Conservation (phyloP, 2,797 vertebrate genomes). For the Clamator glandarius region DNA sequence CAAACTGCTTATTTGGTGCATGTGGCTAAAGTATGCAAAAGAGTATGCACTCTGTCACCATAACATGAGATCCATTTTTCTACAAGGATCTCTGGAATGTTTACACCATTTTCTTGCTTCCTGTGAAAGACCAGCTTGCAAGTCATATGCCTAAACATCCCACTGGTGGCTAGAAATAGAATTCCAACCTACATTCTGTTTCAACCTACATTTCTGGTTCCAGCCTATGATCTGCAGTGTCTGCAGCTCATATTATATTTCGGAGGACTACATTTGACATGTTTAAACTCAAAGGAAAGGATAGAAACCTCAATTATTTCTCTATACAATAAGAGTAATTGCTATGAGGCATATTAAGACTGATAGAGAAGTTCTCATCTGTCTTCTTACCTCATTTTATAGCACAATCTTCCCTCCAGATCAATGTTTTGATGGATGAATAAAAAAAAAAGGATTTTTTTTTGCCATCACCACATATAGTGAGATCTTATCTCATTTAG, state of each 20-base stretch:
- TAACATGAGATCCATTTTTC: background rate
- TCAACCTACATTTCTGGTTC: background rate
- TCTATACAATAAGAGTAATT: constrained; percentile 46
- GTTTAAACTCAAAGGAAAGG: background rate
- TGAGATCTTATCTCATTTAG: background rate
- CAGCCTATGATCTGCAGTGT: background rate
- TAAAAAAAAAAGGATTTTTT: background rate
- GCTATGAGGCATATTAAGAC: background rate
- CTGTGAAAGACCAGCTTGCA: background rate
- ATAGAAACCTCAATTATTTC: constrained; percentile 10
- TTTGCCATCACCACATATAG: background rate
- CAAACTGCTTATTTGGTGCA: rapidly evolving
- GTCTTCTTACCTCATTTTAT: background rate
- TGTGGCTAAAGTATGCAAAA: background rate
- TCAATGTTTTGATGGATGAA: background rate
- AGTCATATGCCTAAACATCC: background rate
- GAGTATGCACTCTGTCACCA: rapidly evolving
- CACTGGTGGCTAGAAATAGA: background rate
- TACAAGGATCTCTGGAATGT: background rate
- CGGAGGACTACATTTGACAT: background rate
- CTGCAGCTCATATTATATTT: background rate
- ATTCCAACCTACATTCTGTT: background rate
- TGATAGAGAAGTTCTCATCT: constrained; percentile 7
- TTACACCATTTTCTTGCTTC: background rate
- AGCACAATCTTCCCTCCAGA: background rate